phyloP scores from a whole-genome alignment of 2,113 vertebrate genomes.

The Apistogramma diplotaenia region DNA sequence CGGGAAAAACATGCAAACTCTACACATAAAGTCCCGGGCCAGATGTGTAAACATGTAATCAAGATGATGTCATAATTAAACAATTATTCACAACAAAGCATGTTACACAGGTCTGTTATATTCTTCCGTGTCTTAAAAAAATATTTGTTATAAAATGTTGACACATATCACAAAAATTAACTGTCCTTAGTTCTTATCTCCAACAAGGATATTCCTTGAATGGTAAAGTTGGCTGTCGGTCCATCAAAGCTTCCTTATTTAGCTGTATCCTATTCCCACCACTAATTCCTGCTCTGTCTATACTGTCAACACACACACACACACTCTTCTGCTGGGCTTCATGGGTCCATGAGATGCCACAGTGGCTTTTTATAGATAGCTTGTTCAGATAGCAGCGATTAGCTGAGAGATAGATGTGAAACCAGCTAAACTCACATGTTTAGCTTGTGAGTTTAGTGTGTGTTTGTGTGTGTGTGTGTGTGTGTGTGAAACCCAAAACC shows the following conservation, averaged over 20 bases:
- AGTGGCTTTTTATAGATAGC: constrained; percentile 55
- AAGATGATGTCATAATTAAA: not conserved
- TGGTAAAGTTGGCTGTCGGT: constrained; percentile 17
- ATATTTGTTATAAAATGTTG: not conserved
- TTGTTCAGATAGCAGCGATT: constrained; percentile 50
- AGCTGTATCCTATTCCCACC: constrained; percentile 26
- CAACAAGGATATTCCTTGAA: not conserved
- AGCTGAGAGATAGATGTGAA: constrained; percentile 32
- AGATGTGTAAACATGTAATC: not conserved
- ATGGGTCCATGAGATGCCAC: constrained; percentile 27
- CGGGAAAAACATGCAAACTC: too few species aligned
- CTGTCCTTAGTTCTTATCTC: not conserved
- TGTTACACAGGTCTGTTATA: not conserved
- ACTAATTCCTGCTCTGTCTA: constrained; percentile 17
- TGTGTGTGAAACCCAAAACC: not conserved
- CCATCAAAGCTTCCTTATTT: constrained; percentile 31
- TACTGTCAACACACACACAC: not conserved
- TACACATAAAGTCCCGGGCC: too few species aligned
- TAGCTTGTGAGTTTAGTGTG: too few species aligned
- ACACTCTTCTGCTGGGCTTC: constrained; percentile 32
- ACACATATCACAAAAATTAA: not conserved
- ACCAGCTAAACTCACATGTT: not conserved
- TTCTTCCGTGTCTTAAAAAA: not conserved
- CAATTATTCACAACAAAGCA: not conserved
- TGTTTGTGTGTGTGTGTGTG: too few species aligned